phyloP scores from a whole-genome alignment of 2,113 vertebrate species.

The Leuciscus idus region DNA sequence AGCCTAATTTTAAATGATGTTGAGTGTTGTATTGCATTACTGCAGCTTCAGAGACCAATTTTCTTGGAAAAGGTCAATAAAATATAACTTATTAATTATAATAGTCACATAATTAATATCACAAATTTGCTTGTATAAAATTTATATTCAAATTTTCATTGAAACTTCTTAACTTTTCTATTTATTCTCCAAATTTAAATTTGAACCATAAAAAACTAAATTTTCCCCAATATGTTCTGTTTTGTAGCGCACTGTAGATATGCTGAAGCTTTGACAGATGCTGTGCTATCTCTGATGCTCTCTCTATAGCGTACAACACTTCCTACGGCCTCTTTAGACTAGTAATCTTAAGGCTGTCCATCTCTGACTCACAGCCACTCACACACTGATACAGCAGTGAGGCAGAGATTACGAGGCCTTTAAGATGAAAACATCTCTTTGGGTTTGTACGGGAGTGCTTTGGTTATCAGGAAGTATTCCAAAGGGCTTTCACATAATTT shows the following conservation, averaged over 20 bases:
- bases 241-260: neutral
- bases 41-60: no score
- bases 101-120: no score
- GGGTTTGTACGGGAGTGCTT: slow-evolving; percentile 1
- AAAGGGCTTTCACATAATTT: slow-evolving; percentile 16
- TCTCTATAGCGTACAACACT: neutral
- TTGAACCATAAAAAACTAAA: no score
- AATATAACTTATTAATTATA: no score
- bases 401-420: slow-evolving; percentile 11
- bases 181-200: no score
- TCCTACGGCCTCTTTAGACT: neutral
- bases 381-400: neutral
- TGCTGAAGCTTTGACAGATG: neutral
- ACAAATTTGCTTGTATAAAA: neutral
- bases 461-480: slow-evolving; percentile 15
- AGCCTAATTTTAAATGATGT: no score
- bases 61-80: no score
- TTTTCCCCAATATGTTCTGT: no score
- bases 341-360: slow-evolving; percentile 21
- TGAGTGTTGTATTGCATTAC: no score
- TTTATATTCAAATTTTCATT: neutral
- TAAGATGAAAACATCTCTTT: slow-evolving; percentile 8
- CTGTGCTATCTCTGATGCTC: neutral
- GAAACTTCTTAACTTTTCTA: no score
- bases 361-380: slow-evolving; percentile 5